Percentiles rank a stretch among this genome's conserved stretches.
Conservation (phyloP, 2,888 invertebrate species). For the Calameuta idolon region DNA sequence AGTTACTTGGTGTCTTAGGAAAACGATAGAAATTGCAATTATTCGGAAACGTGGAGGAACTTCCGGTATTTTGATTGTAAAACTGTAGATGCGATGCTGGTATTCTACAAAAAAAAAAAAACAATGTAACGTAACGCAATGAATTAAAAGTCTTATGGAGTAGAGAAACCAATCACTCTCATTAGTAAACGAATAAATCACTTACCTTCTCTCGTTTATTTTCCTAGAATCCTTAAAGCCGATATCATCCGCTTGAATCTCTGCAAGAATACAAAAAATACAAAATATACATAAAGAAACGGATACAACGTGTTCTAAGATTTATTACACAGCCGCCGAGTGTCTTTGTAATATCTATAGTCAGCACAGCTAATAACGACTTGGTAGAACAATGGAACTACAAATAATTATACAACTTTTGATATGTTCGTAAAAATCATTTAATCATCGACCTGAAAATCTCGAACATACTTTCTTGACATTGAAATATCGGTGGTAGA, state of each 20-base stretch:
- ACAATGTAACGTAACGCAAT: background rate
- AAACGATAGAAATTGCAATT: background rate
- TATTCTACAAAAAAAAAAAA: background rate
- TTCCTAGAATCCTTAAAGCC: background rate
- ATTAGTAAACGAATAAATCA: background rate
- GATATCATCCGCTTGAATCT: background rate
- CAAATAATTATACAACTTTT: conserved; percentile 1
- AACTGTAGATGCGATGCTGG: background rate
- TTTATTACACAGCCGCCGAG: background rate
- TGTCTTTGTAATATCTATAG: background rate
- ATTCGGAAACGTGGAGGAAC: background rate
- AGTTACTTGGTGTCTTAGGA: background rate
- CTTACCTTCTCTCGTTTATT: background rate
- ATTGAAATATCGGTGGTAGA: conserved; percentile 27
- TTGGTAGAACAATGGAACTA: background rate
- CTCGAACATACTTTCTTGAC: conserved; percentile 25
- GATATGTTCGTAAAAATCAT: conserved; percentile 7
- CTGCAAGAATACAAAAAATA: background rate
- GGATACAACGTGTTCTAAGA: background rate
- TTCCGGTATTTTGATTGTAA: too few relatives aligned
- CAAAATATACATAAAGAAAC: background rate
- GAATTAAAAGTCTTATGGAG: background rate
- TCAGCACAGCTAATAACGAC: background rate
- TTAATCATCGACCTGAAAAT: conserved; percentile 22
- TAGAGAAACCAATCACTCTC: background rate